Evolutionary conservation across 2,113 vertebrate species (phyloP).

Genomic region (Cyprinus carpio): DNA sequence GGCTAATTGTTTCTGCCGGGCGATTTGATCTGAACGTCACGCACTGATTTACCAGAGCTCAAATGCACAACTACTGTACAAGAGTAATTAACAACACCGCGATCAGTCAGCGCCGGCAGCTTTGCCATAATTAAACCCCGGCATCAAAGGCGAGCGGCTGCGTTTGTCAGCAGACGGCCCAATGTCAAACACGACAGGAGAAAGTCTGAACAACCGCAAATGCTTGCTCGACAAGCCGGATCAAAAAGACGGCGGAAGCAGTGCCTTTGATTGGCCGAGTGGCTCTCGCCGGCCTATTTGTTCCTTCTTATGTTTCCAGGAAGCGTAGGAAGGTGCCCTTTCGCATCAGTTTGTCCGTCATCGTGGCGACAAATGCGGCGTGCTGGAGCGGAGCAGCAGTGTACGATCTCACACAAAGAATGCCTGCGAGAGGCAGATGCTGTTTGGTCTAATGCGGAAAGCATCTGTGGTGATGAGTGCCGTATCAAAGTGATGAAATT

Average conservation of each 20-base stretch:
- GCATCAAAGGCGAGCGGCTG: constrained; percentile 59
- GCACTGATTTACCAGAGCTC: constrained; percentile 23
- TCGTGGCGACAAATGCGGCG: constrained; percentile 62
- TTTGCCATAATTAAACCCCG: constrained; percentile 61
- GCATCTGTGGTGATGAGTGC: constrained; percentile 59
- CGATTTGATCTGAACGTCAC: constrained; percentile 24
- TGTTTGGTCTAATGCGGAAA: constrained; percentile 47
- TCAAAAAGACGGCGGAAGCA: constrained; percentile 62
- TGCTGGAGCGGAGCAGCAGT: not conserved
- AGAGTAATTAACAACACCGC: constrained; percentile 52
- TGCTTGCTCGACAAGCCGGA: constrained; percentile 62
- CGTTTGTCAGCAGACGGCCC: constrained; percentile 62
- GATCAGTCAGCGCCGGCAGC: constrained; percentile 54
- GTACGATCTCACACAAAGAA: constrained; percentile 35
- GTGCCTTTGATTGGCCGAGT: constrained; percentile 62
- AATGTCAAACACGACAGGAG: constrained; percentile 56
- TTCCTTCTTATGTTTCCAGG: constrained; percentile 53
- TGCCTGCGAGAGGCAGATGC: constrained; percentile 39
- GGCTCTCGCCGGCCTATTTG: constrained; percentile 50
- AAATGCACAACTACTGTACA: constrained; percentile 44
- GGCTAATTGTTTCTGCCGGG: constrained; percentile 36
- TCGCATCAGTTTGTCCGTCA: constrained; percentile 70
- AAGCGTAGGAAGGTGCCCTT: constrained; percentile 56
- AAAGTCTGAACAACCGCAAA: constrained; percentile 59
- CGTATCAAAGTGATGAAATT: constrained; percentile 58